Evolutionary conservation across 2,888 invertebrate genomes (phyloP).

Genomic region (Drosophila macrospina): DNA sequence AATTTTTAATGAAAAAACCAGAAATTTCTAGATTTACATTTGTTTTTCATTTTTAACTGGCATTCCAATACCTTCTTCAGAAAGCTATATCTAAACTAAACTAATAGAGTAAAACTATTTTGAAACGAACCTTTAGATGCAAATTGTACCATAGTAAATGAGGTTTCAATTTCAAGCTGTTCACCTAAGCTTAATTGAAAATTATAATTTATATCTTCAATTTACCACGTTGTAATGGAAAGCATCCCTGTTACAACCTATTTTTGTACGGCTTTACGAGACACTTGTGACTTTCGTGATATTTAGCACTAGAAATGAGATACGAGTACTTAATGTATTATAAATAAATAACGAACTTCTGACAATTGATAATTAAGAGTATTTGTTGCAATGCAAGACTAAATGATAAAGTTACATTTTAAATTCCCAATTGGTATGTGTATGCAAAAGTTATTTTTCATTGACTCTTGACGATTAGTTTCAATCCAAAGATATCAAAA

Average conservation of each 20-base stretch:
- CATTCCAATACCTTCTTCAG: not conserved
- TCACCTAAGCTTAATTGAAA: not conserved
- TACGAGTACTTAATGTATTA: not conserved
- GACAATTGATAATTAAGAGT: not conserved
- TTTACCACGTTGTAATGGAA: not conserved
- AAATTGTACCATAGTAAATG: not conserved
- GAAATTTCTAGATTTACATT: not conserved
- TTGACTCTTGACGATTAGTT: not conserved
- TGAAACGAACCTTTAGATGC: not conserved
- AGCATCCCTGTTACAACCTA: not conserved
- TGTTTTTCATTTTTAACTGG: not conserved
- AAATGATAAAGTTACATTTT: not conserved
- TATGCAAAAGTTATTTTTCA: not conserved
- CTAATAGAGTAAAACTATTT: not conserved
- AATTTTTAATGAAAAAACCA: not conserved
- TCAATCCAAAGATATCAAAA: constrained; percentile 1
- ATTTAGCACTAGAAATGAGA: not conserved
- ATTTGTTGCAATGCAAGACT: too few relatives aligned
- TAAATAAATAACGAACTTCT: not conserved
- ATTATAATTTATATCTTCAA: not conserved
- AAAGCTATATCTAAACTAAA: not conserved
- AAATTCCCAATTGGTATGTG: not conserved
- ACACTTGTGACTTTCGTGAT: not conserved
- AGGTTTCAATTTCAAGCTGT: not conserved
- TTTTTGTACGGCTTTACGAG: not conserved